Percentiles rank a stretch among this genome's conserved stretches.
Evolutionary conservation across 2,113 vertebrate species (phyloP).

Genomic region (Semnopithecus entellus): DNA sequence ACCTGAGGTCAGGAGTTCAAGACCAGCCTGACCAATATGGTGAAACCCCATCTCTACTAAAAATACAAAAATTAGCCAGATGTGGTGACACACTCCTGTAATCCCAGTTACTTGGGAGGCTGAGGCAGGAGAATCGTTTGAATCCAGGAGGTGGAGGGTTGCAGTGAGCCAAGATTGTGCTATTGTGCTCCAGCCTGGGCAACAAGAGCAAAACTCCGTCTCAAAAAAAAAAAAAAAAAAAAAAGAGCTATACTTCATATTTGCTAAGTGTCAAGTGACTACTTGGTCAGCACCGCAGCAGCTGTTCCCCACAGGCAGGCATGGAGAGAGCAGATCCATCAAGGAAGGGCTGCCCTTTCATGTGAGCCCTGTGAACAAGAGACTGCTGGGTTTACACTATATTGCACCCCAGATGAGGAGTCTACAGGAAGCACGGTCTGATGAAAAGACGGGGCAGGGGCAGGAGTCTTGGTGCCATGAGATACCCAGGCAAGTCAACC

Average conservation of each 20-base stretch:
- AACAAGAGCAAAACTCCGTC: too few species aligned
- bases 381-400: background rate
- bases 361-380: background rate
- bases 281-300: slow-evolving; percentile 11
- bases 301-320: slow-evolving; percentile 47
- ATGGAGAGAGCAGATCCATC: background rate
- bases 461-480: background rate
- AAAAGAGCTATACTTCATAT: slow-evolving; percentile 34
- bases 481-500: background rate
- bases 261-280: slow-evolving; percentile 48
- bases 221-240: too few species aligned
- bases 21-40: too few species aligned
- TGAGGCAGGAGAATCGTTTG: too few species aligned
- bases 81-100: too few species aligned
- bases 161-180: too few species aligned
- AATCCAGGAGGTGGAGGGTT: too few species aligned
- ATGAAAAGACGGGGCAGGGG: background rate
- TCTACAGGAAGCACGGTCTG: background rate
- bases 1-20: too few species aligned
- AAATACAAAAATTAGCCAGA: too few species aligned
- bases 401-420: background rate
- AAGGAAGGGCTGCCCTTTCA: background rate
- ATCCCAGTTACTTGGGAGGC: too few species aligned
- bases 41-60: too few species aligned
- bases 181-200: too few species aligned